These are phyloP conservation scores for Lycaena phlaeas DNA, from an alignment of 2,888 invertebrate genomes.

Conservation along the genomic window DNA sequence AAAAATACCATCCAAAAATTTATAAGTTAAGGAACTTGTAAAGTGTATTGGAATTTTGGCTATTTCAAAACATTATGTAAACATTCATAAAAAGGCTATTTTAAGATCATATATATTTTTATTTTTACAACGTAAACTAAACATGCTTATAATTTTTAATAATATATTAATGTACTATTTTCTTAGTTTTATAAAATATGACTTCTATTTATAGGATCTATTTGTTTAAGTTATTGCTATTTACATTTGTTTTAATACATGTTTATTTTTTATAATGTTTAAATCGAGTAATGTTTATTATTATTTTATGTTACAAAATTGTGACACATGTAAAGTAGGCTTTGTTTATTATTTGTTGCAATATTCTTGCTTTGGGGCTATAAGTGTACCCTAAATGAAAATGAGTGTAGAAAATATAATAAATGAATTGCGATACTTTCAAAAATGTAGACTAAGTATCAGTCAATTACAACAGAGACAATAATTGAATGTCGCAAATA, in stretches of 20 bases:
- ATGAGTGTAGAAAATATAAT: not conserved
- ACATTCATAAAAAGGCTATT: not conserved
- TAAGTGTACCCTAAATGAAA: not conserved
- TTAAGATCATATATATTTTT: not conserved
- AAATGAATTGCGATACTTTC: not conserved
- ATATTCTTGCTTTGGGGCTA: too few relatives aligned
- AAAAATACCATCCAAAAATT: too few relatives aligned
- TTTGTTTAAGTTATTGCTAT: slow-evolving; percentile 55
- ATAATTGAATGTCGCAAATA: slow-evolving; percentile 14
- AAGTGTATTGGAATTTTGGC: not conserved
- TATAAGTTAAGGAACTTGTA: too few relatives aligned
- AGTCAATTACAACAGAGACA: slow-evolving; percentile 20
- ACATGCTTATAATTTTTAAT: slow-evolving; percentile 10
- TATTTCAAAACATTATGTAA: not conserved
- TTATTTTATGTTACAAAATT: slow-evolving; percentile 8
- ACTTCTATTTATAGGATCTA: slow-evolving; percentile 56
- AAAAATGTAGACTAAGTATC: not conserved
- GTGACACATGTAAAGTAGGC: slow-evolving; percentile 2
- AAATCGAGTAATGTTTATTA: slow-evolving; percentile 29
- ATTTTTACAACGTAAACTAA: not conserved
- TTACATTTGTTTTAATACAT: slow-evolving; percentile 58
- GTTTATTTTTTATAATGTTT: slow-evolving; percentile 43
- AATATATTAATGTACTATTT: slow-evolving; percentile 29
- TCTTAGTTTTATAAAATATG: slow-evolving; percentile 42
- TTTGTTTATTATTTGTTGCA: slow-evolving; percentile 2